Conservation (phyloP, 53 echinoderm and acorn worm genomes). For the Temnopleurus reevesii region DNA sequence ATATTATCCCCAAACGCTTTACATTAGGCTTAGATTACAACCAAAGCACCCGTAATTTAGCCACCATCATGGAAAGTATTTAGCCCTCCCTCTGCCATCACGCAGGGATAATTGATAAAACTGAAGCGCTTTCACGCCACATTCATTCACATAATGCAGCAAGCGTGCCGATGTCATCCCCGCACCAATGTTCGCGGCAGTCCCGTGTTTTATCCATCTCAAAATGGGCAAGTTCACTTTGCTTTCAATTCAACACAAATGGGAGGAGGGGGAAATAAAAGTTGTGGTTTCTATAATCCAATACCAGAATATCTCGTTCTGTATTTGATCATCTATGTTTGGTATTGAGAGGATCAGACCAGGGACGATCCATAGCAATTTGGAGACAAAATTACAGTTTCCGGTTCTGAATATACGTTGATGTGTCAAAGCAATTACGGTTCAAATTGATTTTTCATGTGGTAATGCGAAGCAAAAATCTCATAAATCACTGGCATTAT, state of each 20-base stretch:
- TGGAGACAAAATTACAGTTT: constrained; percentile 4
- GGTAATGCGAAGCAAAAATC: not conserved
- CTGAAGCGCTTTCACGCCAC: constrained; percentile 19
- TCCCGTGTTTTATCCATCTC: not conserved
- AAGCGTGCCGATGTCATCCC: constrained; percentile 10
- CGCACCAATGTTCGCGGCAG: not conserved
- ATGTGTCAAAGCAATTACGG: not conserved
- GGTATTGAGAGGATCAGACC: not conserved
- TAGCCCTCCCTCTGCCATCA: not conserved
- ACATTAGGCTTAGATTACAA: constrained; percentile 21
- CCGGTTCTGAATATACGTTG: not conserved
- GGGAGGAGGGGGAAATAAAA: not conserved
- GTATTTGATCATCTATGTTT: not conserved
- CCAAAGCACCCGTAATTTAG: constrained; percentile 39
- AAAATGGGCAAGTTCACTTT: not conserved
- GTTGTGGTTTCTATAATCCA: not conserved
- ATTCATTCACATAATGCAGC: constrained; percentile 28
- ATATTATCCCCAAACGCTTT: constrained; percentile 21
- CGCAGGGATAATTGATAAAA: constrained; percentile 16
- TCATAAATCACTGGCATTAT: not conserved
- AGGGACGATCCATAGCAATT: constrained; percentile 8
- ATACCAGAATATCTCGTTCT: not conserved
- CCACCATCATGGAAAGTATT: constrained; percentile 25
- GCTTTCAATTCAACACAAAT: not conserved
- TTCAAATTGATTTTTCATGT: constrained; percentile 5